Conservation (phyloP, 2,113 vertebrate genomes). For the Takifugu flavidus region DNA sequence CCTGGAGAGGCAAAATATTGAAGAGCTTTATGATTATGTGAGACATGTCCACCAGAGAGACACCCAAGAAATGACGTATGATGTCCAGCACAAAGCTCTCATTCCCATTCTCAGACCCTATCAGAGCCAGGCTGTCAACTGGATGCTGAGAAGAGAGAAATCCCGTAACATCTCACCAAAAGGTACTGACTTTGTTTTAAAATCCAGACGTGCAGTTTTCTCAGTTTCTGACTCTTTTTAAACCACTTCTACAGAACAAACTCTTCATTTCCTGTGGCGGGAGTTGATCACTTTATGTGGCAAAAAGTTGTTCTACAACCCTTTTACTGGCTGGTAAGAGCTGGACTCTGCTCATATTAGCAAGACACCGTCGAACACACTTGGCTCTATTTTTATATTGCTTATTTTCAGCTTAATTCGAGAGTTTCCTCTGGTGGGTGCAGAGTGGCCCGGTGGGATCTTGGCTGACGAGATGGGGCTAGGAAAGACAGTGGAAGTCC, state of each 20-base stretch:
- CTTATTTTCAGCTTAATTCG: slow-evolving; percentile 79
- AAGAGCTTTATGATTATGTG: slow-evolving; percentile 94
- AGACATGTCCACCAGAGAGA: slow-evolving; percentile 82
- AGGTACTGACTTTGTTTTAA: slow-evolving; percentile 48
- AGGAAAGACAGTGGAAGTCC: slow-evolving; percentile 95
- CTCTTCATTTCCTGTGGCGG: slow-evolving; percentile 88
- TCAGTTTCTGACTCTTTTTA: background rate
- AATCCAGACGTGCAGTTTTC: background rate
- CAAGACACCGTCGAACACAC: background rate
- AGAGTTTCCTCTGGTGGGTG: slow-evolving; percentile 84
- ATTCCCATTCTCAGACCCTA: slow-evolving; percentile 80
- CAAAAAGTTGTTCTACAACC: slow-evolving; percentile 93
- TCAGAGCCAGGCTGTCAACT: slow-evolving; percentile 79
- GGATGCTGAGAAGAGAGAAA: slow-evolving; percentile 77
- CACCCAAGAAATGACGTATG: slow-evolving; percentile 63
- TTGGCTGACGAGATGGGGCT: slow-evolving; percentile 98
- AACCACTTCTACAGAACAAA: slow-evolving; percentile 74
- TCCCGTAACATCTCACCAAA: slow-evolving; percentile 45
- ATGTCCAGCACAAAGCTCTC: slow-evolving; percentile 88
- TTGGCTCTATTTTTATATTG: background rate
- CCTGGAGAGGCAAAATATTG: slow-evolving; percentile 91
- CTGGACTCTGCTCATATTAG: background rate
- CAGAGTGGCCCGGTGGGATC: slow-evolving; percentile 93
- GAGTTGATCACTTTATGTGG: slow-evolving; percentile 86
- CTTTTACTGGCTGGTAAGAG: slow-evolving; percentile 91